A percentile compares a stretch with the other conserved stretches of the same genome.
Conservation (phyloP, 1,140 invertebrate species). For the Drosophila carrolli region DNA sequence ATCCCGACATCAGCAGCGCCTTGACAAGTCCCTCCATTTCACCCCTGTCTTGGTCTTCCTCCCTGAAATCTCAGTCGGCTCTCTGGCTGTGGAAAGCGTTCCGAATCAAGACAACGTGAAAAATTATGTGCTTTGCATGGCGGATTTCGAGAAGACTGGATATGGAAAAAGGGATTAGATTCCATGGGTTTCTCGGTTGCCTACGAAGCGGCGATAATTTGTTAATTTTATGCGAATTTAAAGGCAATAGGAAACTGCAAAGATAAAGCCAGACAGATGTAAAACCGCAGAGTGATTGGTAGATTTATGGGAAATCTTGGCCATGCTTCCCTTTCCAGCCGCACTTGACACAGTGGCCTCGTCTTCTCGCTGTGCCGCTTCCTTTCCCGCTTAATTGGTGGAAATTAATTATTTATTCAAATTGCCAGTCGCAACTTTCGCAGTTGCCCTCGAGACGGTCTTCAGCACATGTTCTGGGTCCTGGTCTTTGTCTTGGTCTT, state of each 20-base stretch:
- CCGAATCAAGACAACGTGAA: slow-evolving; percentile 41
- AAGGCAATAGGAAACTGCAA: slow-evolving; percentile 3
- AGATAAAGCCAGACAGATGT: background rate
- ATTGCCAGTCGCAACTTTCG: slow-evolving; percentile 67
- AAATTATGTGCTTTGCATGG: slow-evolving; percentile 53
- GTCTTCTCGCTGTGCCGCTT: slow-evolving; percentile 16
- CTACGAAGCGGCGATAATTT: slow-evolving; percentile 40
- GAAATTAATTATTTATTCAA: slow-evolving; percentile 84
- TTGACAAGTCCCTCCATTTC: slow-evolving; percentile 25
- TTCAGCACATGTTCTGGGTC: background rate
- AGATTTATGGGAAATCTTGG: slow-evolving; percentile 10
- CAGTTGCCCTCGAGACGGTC: slow-evolving; percentile 9
- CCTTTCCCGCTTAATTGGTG: slow-evolving; percentile 69
- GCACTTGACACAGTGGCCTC: slow-evolving; percentile 46
- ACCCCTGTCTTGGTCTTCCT: background rate
- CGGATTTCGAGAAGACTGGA: slow-evolving; percentile 10
- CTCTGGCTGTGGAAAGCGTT: slow-evolving; percentile 31
- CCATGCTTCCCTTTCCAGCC: slow-evolving; percentile 1
- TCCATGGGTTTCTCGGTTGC: background rate
- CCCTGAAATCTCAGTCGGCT: slow-evolving; percentile 39
- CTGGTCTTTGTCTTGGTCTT: background rate
- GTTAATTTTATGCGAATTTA: slow-evolving; percentile 48
- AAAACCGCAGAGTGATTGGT: slow-evolving; percentile 5
- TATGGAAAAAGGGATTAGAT: background rate
- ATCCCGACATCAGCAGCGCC: slow-evolving; percentile 29